A percentile compares a stretch with the other conserved stretches of the same genome.
Evolutionary conservation across 2,113 vertebrate species (phyloP).

Genomic region (Perognathus longimembris): DNA sequence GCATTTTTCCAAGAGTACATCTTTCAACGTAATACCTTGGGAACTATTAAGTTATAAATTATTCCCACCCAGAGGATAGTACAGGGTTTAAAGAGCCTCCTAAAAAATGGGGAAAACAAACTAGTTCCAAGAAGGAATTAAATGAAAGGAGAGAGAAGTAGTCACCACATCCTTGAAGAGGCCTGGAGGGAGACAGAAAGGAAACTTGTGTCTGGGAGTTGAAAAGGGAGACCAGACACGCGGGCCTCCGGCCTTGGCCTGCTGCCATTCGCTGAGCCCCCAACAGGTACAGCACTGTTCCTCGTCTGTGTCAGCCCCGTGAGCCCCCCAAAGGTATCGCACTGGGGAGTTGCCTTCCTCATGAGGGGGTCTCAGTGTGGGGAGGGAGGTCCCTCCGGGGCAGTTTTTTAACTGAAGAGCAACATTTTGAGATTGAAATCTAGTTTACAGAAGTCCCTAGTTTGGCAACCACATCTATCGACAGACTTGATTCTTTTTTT

Average conservation of each 20-base stretch:
- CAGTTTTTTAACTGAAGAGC: background rate
- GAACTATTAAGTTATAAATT: background rate
- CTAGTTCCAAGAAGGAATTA: background rate
- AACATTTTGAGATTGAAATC: background rate
- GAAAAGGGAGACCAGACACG: fast-evolving
- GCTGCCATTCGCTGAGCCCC: fast-evolving
- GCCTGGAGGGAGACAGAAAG: background rate
- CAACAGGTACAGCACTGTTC: too few species aligned
- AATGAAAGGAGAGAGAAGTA: background rate
- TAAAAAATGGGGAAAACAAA: background rate
- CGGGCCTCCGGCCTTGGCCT: fast-evolving
- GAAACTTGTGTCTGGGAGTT: too few species aligned
- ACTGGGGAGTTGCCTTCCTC: fast-evolving
- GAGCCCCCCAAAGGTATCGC: too few species aligned
- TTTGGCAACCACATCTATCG: background rate
- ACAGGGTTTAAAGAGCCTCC: background rate
- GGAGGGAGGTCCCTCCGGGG: too few species aligned
- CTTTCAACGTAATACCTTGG: background rate
- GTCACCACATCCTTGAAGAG: fast-evolving
- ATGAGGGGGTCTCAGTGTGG: fast-evolving
- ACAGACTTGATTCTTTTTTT: background rate
- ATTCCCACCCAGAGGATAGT: background rate
- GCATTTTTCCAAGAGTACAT: fast-evolving
- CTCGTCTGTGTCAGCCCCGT: fast-evolving
- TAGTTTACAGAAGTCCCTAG: background rate